A percentile compares a stretch with the other conserved stretches of the same genome.
phyloP scores from a whole-genome alignment of 2,113 vertebrate genomes.

The Dasypus novemcinctus region DNA sequence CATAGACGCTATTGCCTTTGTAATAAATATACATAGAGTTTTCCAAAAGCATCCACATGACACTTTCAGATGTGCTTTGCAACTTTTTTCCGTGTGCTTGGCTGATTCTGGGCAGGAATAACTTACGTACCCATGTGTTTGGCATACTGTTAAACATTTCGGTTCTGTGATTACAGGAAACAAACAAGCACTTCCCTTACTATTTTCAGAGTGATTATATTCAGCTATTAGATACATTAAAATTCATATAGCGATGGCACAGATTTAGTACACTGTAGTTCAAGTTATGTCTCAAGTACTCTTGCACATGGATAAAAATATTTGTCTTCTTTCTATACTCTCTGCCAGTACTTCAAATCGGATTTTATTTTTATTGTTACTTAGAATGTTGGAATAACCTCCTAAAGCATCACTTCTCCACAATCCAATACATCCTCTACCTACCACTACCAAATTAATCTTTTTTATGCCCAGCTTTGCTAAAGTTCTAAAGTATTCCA shows the following conservation, averaged over 20 bases:
- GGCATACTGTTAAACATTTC: background rate
- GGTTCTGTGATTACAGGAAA: constrained; percentile 35
- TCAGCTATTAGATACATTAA: background rate
- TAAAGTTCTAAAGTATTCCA: background rate
- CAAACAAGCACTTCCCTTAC: background rate
- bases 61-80: constrained; percentile 31
- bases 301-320: background rate
- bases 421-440: background rate
- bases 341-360: background rate
- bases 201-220: background rate
- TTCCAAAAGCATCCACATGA: background rate
- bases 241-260: background rate
- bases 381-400: background rate
- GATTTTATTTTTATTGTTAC: background rate
- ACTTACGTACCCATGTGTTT: constrained; percentile 32
- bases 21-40: background rate
- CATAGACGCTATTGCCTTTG: background rate
- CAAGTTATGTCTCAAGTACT: background rate
- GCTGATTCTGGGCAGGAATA: constrained; percentile 22
- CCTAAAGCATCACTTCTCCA: background rate
- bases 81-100: constrained; percentile 32
- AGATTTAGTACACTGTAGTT: background rate
- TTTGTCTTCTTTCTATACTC: background rate
- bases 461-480: background rate
- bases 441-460: background rate